Percentiles rank a stretch among this genome's conserved stretches.
Conservation (phyloP, 1,140 invertebrate species). For the Drosophila jambulina region DNA sequence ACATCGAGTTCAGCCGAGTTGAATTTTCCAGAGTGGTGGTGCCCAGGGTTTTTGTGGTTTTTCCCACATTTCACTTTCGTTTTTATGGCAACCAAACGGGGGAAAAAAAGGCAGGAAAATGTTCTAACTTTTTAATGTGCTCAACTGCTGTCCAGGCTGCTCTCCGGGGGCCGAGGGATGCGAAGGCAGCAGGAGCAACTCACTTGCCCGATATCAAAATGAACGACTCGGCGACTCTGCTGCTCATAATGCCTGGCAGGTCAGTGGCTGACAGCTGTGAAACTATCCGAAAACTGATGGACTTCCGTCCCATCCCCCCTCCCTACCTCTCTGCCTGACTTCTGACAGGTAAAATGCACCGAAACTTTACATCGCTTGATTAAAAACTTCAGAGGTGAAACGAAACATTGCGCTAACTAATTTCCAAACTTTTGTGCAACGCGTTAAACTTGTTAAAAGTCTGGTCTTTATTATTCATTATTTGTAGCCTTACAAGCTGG, state of each 20-base stretch:
- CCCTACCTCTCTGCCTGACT: background rate
- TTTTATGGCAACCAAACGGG: constrained; percentile 49
- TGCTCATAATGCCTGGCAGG: constrained; percentile 26
- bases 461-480: constrained; percentile 3
- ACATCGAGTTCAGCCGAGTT: constrained; percentile 10
- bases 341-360: constrained; percentile 20
- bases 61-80: constrained; percentile 73
- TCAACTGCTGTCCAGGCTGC: constrained; percentile 54
- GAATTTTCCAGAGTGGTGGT: constrained; percentile 13
- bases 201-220: constrained; percentile 23
- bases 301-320: background rate
- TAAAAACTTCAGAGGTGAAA: constrained; percentile 24
- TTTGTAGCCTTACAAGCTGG: background rate
- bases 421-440: constrained; percentile 23
- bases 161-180: background rate
- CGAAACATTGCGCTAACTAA: constrained; percentile 24
- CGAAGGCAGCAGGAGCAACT: background rate
- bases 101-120: constrained; percentile 23
- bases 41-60: constrained; percentile 41
- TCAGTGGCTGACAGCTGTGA: constrained; percentile 34
- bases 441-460: constrained; percentile 10
- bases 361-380: constrained; percentile 31
- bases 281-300: constrained; percentile 31
- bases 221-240: constrained; percentile 17
- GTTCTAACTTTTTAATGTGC: constrained; percentile 74